Base-by-base conservation (phyloP, 1,140 invertebrate genomes). In the Ceratina australensis region DNA sequence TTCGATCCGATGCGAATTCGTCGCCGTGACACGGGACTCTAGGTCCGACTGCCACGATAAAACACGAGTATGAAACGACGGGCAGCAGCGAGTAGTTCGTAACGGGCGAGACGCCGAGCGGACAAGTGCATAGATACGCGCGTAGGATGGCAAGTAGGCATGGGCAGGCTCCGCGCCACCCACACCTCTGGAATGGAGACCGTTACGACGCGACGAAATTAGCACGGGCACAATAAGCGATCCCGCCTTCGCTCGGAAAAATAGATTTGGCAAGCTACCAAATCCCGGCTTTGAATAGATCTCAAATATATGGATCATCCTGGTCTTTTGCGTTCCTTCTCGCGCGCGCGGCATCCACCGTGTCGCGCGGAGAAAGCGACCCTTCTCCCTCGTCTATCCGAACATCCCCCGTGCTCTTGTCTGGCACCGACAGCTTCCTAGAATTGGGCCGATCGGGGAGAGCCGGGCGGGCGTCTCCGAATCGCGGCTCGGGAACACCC, bases 221-320 rank as follows among this genome's bases (percentile, higher is more conserved):
- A 91, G 90, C 88, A 80, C 86, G 73, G 87, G 81, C 79, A 91
- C 88, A 91, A 91, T 91, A 87, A 86, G 86, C 86, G 81, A 57
- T 86, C 87, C 90, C 88, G 89, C 89, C 89, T 91, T 91, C 88
- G 85, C 86, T 79, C 84, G 87, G 86, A 83, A 90, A 91, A 92
- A 91, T 92, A 92, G 91, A 91, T 82, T 89, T 92, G 91, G 91
- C 90, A 87, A 26, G 22, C 8, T 75, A 88, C 89, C 91, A 91
- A 89, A 89, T 71, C 80, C 71, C 69, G 85, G 87, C 89, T 87
- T 86, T 86, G 87, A 92, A 92, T 92, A 92, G 90, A 90, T 86
- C 89, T 83, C 63, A 88, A 89, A 86, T 91, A 90, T 92, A 91
- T 90, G 85, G 81, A 90, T 88, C 85, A 78, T 86, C 77, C 64